Evolutionary conservation across 2,888 invertebrate species (phyloP).

Genomic region (Drosophila histrio): DNA sequence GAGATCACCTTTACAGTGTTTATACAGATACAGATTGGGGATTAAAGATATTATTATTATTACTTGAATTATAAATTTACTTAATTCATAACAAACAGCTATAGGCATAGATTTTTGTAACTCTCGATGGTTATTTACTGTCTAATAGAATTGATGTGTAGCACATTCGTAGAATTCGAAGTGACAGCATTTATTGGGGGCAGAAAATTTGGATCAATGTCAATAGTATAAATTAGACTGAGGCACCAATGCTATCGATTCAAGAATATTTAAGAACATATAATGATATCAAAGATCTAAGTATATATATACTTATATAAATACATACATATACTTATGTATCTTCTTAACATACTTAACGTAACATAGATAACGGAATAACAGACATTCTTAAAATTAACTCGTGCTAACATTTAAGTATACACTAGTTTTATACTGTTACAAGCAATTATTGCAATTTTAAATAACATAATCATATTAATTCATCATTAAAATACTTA

Average conservation of each 20-base stretch:
- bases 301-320: background rate
- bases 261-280: constrained; percentile 37
- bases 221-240: constrained; percentile 46
- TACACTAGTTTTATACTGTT: constrained; percentile 41
- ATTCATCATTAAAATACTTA: constrained; percentile 18
- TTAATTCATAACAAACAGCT: constrained; percentile 16
- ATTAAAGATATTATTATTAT: constrained; percentile 12
- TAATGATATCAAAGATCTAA: constrained; percentile 14
- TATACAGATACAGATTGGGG: background rate
- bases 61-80: constrained; percentile 14
- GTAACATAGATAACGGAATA: constrained; percentile 15
- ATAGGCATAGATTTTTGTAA: constrained; percentile 20
- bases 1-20: constrained; percentile 35
- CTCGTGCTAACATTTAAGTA: constrained; percentile 22
- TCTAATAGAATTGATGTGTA: background rate
- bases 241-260: constrained; percentile 40
- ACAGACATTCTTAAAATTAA: constrained; percentile 12
- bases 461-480: constrained; percentile 33
- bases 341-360: constrained; percentile 14
- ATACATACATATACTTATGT: background rate
- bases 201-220: constrained; percentile 32
- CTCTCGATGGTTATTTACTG: constrained; percentile 3
- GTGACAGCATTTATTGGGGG: constrained; percentile 3
- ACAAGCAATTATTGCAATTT: constrained; percentile 36
- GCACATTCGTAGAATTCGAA: background rate